These are phyloP conservation scores for Lampropteryx suffumata DNA, from an alignment of 2,888 invertebrate genomes.

Conservation along the genomic window DNA sequence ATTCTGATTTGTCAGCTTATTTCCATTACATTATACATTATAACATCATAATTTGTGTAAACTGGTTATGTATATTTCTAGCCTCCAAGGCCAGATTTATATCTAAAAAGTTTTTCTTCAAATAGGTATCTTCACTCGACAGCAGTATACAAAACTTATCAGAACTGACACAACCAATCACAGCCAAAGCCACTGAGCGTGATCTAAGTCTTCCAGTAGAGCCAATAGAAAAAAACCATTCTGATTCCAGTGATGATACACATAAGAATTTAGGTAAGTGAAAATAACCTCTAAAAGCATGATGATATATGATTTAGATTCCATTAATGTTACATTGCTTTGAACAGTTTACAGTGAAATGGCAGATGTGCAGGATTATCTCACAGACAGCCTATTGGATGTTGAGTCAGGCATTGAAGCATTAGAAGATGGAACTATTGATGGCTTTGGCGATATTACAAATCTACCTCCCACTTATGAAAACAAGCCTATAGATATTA, in stretches of 20 bases:
- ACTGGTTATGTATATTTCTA: neutral
- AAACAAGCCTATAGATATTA: slow-evolving; percentile 38
- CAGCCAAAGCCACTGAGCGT: slow-evolving; percentile 66
- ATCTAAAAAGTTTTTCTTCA: neutral
- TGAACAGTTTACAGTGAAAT: slow-evolving; percentile 56
- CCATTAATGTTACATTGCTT: neutral
- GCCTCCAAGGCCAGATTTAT: too few species aligned
- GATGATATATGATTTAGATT: neutral
- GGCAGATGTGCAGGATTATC: slow-evolving; percentile 51
- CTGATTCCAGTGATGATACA: slow-evolving; percentile 74
- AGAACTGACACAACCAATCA: slow-evolving; percentile 73
- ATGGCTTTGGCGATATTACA: slow-evolving; percentile 58
- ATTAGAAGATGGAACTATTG: slow-evolving; percentile 67
- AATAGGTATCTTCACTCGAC: slow-evolving; percentile 74
- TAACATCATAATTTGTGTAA: too few species aligned
- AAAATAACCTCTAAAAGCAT: neutral
- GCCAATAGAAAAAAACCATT: slow-evolving; percentile 53
- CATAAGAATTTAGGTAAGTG: slow-evolving; percentile 72
- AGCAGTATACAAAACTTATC: slow-evolving; percentile 80
- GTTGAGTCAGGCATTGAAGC: slow-evolving; percentile 81
- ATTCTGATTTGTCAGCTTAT: too few species aligned
- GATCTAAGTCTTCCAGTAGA: slow-evolving; percentile 57
- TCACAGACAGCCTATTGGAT: slow-evolving; percentile 60
- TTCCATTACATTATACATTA: too few species aligned
- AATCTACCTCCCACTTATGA: slow-evolving; percentile 39